A percentile compares a stretch with the other conserved stretches of the same genome.
These are phyloP conservation scores for Ceraclea dissimilis DNA, from an alignment of 2,888 invertebrate species.

Conservation along the genomic window DNA sequence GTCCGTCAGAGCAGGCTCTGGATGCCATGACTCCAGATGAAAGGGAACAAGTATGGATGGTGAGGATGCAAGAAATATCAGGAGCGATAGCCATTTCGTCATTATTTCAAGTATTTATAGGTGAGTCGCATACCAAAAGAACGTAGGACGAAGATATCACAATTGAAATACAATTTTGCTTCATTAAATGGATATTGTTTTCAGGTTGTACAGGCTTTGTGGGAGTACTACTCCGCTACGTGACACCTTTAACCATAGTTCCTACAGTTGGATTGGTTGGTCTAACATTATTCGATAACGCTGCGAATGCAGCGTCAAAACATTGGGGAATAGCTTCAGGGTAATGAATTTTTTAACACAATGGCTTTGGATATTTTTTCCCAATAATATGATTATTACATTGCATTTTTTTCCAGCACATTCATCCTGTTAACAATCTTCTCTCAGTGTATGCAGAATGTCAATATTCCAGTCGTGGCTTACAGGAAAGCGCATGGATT, in stretches of 20 bases:
- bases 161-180: no score
- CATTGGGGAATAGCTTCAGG: constrained; percentile 79
- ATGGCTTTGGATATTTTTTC: no score
- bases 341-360: constrained; percentile 39
- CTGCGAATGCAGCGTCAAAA: constrained; percentile 69
- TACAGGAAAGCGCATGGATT: constrained; percentile 53
- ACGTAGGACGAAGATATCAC: no score
- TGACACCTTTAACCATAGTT: constrained; percentile 77
- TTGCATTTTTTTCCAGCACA: constrained; percentile 46
- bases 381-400: background rate
- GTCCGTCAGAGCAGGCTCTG: constrained; percentile 50
- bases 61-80: constrained; percentile 71
- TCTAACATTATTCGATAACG: constrained; percentile 73
- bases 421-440: constrained; percentile 68
- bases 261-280: constrained; percentile 81
- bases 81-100: constrained; percentile 78
- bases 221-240: constrained; percentile 63
- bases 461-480: constrained; percentile 51
- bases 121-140: constrained; percentile 32
- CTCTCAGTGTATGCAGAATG: constrained; percentile 68
- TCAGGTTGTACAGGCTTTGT: constrained; percentile 61
- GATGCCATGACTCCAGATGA: constrained; percentile 48
- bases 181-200: background rate
- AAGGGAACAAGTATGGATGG: constrained; percentile 60
- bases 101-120: constrained; percentile 66